Evolutionary conservation across 2,113 vertebrate species (phyloP).

Genomic region (Macaca mulatta): DNA sequence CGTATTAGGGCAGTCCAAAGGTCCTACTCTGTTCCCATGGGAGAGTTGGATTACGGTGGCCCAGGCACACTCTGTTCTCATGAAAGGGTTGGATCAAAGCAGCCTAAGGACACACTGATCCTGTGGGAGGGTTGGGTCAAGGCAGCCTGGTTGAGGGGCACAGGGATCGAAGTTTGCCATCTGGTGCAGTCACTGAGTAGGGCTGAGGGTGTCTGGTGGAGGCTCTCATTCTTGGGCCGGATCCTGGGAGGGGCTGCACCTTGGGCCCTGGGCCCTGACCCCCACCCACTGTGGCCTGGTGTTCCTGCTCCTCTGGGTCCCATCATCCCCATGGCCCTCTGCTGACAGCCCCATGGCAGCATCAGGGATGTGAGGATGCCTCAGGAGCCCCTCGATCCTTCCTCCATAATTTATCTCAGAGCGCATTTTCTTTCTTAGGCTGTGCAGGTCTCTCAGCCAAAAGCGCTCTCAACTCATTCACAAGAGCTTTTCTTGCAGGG

Average conservation of each 20-base stretch:
- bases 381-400: background rate
- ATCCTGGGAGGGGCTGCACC: background rate
- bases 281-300: background rate
- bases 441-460: background rate
- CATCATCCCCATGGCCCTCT: accelerated
- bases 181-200: accelerated
- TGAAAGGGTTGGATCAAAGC: no score
- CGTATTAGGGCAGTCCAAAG: no score
- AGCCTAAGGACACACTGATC: no score
- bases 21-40: no score
- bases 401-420: background rate
- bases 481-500: background rate
- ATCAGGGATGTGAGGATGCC: background rate
- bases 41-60: no score
- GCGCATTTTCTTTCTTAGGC: background rate
- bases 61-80: no score
- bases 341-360: background rate
- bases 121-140: no score
- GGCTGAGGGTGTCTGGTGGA: background rate
- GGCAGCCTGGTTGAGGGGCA: background rate
- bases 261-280: background rate
- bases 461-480: background rate
- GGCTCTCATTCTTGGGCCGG: background rate
- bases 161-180: accelerated
- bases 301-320: background rate